phyloP scores from a whole-genome alignment of 2,113 vertebrate species.

The Phaethornis superciliosus region DNA sequence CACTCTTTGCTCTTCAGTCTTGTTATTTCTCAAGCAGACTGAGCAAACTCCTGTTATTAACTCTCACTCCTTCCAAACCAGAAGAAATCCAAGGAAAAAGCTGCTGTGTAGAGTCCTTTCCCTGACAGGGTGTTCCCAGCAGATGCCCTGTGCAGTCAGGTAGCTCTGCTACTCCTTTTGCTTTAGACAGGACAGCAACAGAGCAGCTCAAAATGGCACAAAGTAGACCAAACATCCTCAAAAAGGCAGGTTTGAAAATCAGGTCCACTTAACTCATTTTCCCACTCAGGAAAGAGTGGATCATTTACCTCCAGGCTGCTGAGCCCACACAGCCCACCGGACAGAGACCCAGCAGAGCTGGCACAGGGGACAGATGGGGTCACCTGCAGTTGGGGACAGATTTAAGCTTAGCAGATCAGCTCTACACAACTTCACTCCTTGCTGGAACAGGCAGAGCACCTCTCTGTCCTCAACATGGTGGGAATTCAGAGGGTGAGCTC shows the following conservation, averaged over 20 bases:
- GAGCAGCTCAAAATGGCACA: neutral
- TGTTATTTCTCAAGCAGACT: neutral
- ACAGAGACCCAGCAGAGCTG: neutral
- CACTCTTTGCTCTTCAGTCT: neutral
- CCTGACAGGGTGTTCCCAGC: neutral
- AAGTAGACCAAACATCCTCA: neutral
- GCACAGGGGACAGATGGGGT: neutral
- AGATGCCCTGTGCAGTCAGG: rapidly evolving
- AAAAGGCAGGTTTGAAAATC: neutral
- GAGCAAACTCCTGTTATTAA: neutral
- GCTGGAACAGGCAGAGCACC: neutral
- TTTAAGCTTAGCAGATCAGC: neutral
- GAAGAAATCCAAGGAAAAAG: neutral
- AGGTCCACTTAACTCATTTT: neutral
- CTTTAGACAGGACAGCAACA: neutral
- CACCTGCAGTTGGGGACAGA: neutral
- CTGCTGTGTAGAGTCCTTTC: neutral
- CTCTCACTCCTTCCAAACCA: neutral
- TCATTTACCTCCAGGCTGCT: neutral
- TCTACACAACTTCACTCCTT: neutral
- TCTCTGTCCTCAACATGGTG: neutral
- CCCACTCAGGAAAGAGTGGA: neutral
- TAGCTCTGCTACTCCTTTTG: neutral
- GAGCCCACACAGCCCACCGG: neutral
- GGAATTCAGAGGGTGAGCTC: neutral